Evolutionary conservation across 2,797 vertebrate genomes (phyloP), one percentile per base, ranked within the genome.

Genomic region (Sebastes minor): DNA sequence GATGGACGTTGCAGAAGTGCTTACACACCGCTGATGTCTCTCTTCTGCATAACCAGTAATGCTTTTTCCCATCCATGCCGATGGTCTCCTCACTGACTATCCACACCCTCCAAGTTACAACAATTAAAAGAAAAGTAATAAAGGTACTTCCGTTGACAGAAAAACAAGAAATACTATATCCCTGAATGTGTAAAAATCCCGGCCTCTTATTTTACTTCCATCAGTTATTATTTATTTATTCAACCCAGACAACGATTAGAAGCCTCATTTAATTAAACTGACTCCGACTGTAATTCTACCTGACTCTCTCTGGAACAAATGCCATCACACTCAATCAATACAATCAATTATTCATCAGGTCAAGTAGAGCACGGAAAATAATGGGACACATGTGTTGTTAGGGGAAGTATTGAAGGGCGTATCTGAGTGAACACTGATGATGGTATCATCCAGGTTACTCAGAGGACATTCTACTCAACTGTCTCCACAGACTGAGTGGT

Each of bases 311-410:
- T 35, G 73, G 77, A 81, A 69, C 55, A 53, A 72, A 82, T 56
- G n/a, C 73, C 81, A 89, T 91, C 85, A 80, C 60, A 68, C 56
- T 69, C 55, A 52, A 76, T 92, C 88, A 91, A 90, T 82, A 75
- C 38, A 30, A 84, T 92, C 72, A 89, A 90, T 92, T 92, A 92
- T 92, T 88, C 81, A 91, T 73, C 74, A 53, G 71, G 74, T 76
- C 38, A 53, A 82, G 71, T 3, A n/a, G 76, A 73, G 33, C 57
- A 38, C 22, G 3, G 74, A 42, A 73, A 69, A 73, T 61, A 76
- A 78, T 52, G 52, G 70, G 28, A 23, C 59, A 55, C 70, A 32
- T 78, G 20, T 30, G 52, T 71, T 74, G 68, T 52, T 8, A 2
- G 20, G 18, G 23, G 59, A 61, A 5, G 66, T 25, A 56, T 16